Percentiles rank a stretch among this genome's conserved stretches.
Conservation (phyloP, 2,888 invertebrate species). For the Aphodius granarius region DNA sequence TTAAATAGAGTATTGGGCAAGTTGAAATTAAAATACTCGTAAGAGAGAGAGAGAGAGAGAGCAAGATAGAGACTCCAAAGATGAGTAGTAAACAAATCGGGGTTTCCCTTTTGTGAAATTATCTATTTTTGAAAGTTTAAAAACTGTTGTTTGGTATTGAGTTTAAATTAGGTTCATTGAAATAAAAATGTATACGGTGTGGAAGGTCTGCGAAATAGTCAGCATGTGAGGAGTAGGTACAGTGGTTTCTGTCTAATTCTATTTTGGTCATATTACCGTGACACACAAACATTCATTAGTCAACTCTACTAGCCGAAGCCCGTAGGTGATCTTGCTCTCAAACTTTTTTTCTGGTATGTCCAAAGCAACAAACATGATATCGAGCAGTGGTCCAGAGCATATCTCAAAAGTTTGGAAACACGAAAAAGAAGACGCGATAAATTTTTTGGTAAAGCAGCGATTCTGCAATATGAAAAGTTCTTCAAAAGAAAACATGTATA, state of each 20-base stretch:
- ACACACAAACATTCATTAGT: conserved; percentile 17
- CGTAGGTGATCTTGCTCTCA: background rate
- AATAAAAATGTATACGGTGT: background rate
- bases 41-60: no score
- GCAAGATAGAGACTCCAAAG: background rate
- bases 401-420: background rate
- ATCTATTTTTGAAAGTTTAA: background rate
- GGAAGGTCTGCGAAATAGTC: background rate
- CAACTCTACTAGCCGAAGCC: background rate
- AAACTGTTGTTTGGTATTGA: background rate
- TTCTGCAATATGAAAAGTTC: conserved; percentile 44
- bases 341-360: background rate
- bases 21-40: background rate
- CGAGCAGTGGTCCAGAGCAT: background rate
- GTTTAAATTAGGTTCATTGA: background rate
- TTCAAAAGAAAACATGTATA: conserved; percentile 49
- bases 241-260: conserved; percentile 5
- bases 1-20: background rate
- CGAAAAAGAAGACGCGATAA: background rate
- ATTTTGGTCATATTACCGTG: conserved; percentile 20
- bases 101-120: background rate
- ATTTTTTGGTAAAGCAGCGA: conserved; percentile 1
- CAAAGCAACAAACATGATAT: background rate
- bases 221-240: background rate
- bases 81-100: background rate